Base-by-base conservation (phyloP, 2,113 vertebrate genomes). In the Paramormyrops kingsleyae region DNA sequence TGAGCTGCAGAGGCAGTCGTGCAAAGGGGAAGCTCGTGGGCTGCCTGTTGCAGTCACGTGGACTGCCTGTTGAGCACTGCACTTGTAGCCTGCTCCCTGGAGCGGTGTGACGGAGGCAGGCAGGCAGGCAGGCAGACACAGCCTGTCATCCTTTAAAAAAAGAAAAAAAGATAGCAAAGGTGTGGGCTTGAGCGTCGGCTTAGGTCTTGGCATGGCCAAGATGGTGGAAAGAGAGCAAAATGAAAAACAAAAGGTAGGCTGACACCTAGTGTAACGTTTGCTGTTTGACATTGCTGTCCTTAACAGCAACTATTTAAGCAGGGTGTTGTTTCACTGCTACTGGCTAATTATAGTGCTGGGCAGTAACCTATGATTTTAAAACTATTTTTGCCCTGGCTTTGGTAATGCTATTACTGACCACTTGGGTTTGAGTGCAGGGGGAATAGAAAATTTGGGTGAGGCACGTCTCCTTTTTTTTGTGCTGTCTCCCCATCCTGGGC, bases 11-110 rank as follows among this genome's bases (percentile, higher is more conserved):
- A 47, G 62, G 59, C 85, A 88, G 88, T 62, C 88, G 31, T 17
- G 66, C 66, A 83, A 87, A 89, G 83, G 46, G 86, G 89, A 87
- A 91, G 88, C 87, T 91, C n/a, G 74, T 86, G 87, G 66, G 44
- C 88, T 89, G n/a, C 66, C 66, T 70, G 52, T 89, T n/a, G 83
- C 70, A 39, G 89, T 88, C 90, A 89, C 77, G 31, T 91, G 90
- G 70, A 5, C 44, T 56, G 66, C 50, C 56, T 66, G 59, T 90
- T 90, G 87, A 80, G 87, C n/a, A 89, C 50, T 85, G 46, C 12
- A 15, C 44, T 46, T 83, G 84, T 90, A 88, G 62, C 47, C 50
- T 47, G 66, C 89, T 88, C 89, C 74, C 74, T 88, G 46, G 27
- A 27, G 86, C 50, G 90, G 5, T 17, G 87, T 66, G 6, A 46